These are phyloP conservation scores for Lophotriccus pileatus DNA, from an alignment of 2,797 vertebrate species.

Conservation along the genomic window DNA sequence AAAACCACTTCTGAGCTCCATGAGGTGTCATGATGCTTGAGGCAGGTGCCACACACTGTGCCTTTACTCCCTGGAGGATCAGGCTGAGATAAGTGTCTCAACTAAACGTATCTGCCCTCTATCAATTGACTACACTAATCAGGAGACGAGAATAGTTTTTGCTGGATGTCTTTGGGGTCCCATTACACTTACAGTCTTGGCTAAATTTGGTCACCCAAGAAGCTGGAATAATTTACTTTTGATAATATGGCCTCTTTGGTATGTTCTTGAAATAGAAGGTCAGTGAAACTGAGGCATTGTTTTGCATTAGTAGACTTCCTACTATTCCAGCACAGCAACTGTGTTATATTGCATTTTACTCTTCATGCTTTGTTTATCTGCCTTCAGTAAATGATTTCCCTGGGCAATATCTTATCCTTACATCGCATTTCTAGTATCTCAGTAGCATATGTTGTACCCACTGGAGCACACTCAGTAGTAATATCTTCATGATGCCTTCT, in stretches of 20 bases:
- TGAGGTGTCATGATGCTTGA: neutral
- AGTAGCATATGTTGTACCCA: slow-evolving; percentile 27
- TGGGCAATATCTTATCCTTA: slow-evolving; percentile 58
- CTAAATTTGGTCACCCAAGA: neutral
- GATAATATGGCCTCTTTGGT: neutral
- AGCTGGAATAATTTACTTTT: neutral
- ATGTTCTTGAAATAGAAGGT: neutral
- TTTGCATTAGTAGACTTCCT: neutral
- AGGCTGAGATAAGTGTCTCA: neutral
- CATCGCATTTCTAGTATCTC: slow-evolving; percentile 54
- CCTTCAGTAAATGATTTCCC: slow-evolving; percentile 53
- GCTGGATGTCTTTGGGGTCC: neutral
- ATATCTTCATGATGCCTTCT: slow-evolving; percentile 59
- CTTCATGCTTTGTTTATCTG: slow-evolving; percentile 58
- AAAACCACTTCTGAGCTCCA: neutral
- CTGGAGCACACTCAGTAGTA: slow-evolving; percentile 8
- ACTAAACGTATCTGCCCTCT: neutral
- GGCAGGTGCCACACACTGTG: neutral
- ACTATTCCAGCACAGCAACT: neutral
- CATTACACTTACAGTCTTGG: neutral
- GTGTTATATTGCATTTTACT: neutral
- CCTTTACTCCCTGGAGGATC: neutral
- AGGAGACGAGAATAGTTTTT: neutral
- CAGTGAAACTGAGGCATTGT: neutral
- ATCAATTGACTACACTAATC: neutral